Percentiles rank a stretch among this genome's conserved stretches.
Evolutionary conservation across 2,888 invertebrate genomes (phyloP).

Genomic region (Bhutanitis thaidina): DNA sequence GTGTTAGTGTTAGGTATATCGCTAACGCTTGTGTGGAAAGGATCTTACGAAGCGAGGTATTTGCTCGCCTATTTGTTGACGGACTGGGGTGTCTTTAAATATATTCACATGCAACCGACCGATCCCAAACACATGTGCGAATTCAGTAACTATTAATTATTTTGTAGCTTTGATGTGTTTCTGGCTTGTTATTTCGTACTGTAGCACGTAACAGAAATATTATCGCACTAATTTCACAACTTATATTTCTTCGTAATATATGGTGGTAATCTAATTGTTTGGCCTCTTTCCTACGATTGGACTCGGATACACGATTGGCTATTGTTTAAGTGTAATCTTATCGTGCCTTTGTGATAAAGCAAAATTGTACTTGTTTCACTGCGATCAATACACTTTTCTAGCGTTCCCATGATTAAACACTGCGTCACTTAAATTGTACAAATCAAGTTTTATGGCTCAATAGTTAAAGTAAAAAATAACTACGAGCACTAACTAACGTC

Average conservation of each 20-base stretch:
- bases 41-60: conserved; percentile 6
- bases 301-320: conserved; percentile 46
- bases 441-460: conserved; percentile 19
- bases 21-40: background rate
- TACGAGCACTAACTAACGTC: background rate
- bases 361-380: conserved; percentile 43
- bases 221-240: background rate
- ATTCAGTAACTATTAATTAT: conserved; percentile 30
- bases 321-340: conserved; percentile 57
- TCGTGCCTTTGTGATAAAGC: conserved; percentile 61
- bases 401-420: conserved; percentile 20
- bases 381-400: conserved; percentile 46
- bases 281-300: conserved; percentile 40
- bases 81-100: conserved; percentile 48
- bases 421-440: conserved; percentile 15
- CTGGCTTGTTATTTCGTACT: background rate
- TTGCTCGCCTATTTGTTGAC: conserved; percentile 9
- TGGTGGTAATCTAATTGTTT: conserved; percentile 20
- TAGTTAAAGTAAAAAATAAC: conserved; percentile 2
- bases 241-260: background rate
- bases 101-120: conserved; percentile 55
- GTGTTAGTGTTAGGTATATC: background rate
- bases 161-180: conserved; percentile 20
- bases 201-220: background rate
- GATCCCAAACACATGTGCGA: conserved; percentile 53